Evolutionary conservation across 1,140 invertebrate species (phyloP), one percentile per base, ranked within the genome.

Genomic region (Popillia japonica): DNA sequence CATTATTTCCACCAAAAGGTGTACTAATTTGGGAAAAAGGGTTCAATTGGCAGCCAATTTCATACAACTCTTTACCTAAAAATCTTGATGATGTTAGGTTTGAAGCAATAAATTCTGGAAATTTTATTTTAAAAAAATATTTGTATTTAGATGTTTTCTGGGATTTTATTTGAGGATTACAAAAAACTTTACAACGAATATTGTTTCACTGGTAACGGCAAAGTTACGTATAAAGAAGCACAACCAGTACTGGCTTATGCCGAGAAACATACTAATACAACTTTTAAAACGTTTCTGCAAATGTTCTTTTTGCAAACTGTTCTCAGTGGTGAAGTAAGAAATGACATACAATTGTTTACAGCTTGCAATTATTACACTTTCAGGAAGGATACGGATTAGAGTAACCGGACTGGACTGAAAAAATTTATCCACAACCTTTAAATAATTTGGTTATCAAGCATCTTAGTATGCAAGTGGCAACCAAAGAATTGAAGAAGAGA

Each of bases 11-110:
- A 6, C 87, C 87, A 7, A 10, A 22, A 6, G 23, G 7, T 8
- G 6, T 17, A 42, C 61, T 86, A 80, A 81, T 40, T 27, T 88
- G 86, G 87, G 79, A 82, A 48, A 8, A 75, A 0, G 41, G 42
- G 23, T 20, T 88, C 0, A 78, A 83, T 10, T 88, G 87, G 87
- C 87, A 87, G 64, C 87, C 87, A 0, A 86, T 88, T 79, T 83
- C 87, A 0, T 78, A 78, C 14, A 76, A 78, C 55, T 79, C 72
- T 44, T 22, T 61, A 40, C 48, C 40, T 2, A 72, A 2, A 40
- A 40, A 72, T 40, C 11, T n/a, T 14, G 40, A 74, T 76, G 8
- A 55, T 23, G 41, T 59, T 73, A 73, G 22, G 11, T 7, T 44
- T 10, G 14, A 10, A 41, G 40, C 14, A 0, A 40, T 41, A 20